Base-by-base conservation (phyloP, 1,140 invertebrate species). In the Himalopsyche phryganea region DNA sequence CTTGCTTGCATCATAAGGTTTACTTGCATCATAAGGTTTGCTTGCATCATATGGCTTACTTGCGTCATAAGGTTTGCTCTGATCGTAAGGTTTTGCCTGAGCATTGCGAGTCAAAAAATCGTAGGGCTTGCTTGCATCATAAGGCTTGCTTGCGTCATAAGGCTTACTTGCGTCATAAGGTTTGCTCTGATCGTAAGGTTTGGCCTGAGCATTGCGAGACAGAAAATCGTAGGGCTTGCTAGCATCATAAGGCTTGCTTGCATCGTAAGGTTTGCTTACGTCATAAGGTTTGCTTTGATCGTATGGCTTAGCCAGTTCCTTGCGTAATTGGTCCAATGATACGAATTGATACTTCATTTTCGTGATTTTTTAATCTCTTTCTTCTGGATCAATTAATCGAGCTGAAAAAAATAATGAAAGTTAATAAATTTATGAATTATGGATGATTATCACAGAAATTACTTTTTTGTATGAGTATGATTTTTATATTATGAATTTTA, bases 321-420 rank as follows among this genome's bases (percentile, higher is more conserved):
- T 40, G n/a, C 38, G 38, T 4, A 15, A 3, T 6, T 47, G 42
- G 9, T 46, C 13, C 4, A 38, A 3, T 0, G 52, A 38, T 9
- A 55, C 52, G 33, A 55, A 55, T 36, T 55, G 52, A 44, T 55
- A 55, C 45, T 47, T 47, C 52, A 55, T 55, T 38, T 11, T 55
- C 1, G 3, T 41, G n/a, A n/a, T n/a, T n/a, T 5, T 41, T 41
- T 41, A 41, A 41, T 20, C 11, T 14, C 2, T 1, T 15, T 44
- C 20, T 44, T 44, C 13, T 45, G 42, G 1, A 13, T 44, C 41
- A 1, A 7, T 44, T 44, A 44, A 17, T 9, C 19, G 41, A 9
- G 7, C 10, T n/a, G n/a, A n/a, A n/a, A n/a, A n/a, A n/a, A n/a
- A n/a, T n/a, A n/a, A n/a, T n/a, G n/a, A n/a, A n/a, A n/a, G n/a